Percentiles rank a stretch among this genome's conserved stretches.
Conservation (phyloP, 2,888 invertebrate genomes). For the Cyaniris semiargus region DNA sequence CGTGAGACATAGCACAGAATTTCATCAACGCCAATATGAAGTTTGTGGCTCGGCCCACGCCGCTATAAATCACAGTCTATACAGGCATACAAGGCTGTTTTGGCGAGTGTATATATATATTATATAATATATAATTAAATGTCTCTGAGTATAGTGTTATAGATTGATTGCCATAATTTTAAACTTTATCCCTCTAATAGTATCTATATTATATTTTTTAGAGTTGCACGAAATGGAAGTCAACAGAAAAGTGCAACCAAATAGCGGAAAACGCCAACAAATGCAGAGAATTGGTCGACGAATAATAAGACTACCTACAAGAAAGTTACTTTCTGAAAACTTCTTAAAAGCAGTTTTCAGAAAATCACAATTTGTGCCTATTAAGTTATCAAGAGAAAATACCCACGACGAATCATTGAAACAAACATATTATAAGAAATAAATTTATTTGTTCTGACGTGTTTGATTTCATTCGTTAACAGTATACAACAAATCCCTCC, state of each 20-base stretch:
- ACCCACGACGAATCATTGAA: slow-evolving; percentile 41
- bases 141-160: too few relatives aligned
- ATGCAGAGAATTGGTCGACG: slow-evolving; percentile 41
- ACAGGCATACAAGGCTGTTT: neutral
- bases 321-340: neutral
- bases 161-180: neutral
- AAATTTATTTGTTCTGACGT: slow-evolving; percentile 69
- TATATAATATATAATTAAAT: too few relatives aligned
- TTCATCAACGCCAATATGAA: too few relatives aligned
- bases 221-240: slow-evolving; percentile 49
- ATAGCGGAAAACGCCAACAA: slow-evolving; percentile 43
- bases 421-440: slow-evolving; percentile 64
- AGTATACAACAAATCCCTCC: slow-evolving; percentile 31
- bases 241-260: slow-evolving; percentile 42
- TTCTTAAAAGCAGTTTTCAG: neutral
- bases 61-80: too few relatives aligned
- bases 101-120: neutral
- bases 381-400: neutral
- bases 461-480: slow-evolving; percentile 50
- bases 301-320: slow-evolving; percentile 10
- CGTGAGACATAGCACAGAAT: too few relatives aligned
- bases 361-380: neutral
- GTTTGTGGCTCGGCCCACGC: neutral
- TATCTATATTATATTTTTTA: slow-evolving; percentile 38
- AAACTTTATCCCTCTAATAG: neutral